These are phyloP conservation scores for Melieria omissa DNA, from an alignment of 2,888 invertebrate genomes.

Conservation along the genomic window DNA sequence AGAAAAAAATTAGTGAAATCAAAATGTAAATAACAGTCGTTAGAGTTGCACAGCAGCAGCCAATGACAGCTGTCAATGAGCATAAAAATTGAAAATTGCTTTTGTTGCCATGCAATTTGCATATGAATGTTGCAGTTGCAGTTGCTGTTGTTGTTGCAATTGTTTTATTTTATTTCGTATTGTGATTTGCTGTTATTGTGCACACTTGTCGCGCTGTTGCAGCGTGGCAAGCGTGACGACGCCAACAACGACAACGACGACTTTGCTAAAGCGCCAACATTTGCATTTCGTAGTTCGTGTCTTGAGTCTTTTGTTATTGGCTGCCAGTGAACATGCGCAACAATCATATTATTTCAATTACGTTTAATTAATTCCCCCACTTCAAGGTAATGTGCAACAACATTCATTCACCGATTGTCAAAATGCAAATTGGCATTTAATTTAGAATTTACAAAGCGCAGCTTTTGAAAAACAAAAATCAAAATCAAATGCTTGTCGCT, in stretches of 20 bases:
- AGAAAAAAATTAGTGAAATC: too few relatives aligned
- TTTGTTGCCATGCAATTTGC: background rate
- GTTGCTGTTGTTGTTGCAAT: too few relatives aligned
- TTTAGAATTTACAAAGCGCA: too few relatives aligned
- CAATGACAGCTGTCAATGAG: background rate
- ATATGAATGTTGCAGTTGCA: conserved; percentile 2
- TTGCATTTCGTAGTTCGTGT: conserved; percentile 16
- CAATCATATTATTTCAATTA: conserved; percentile 28
- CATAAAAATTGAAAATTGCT: background rate
- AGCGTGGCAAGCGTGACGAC: conserved; percentile 1
- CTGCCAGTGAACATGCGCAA: conserved; percentile 14
- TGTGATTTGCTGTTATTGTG: background rate
- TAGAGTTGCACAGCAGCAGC: background rate
- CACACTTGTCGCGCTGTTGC: conserved; percentile 11
- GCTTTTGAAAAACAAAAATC: too few relatives aligned
- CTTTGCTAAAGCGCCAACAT: background rate
- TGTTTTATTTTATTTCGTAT: too few relatives aligned
- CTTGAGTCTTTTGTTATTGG: conserved; percentile 31
- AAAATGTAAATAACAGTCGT: background rate
- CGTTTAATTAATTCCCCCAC: conserved; percentile 23
- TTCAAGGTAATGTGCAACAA: too few relatives aligned
- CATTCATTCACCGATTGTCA: too few relatives aligned
- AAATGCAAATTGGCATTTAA: too few relatives aligned
- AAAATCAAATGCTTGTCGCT: too few relatives aligned
- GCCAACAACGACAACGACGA: background rate